Percentiles rank a stretch among this genome's conserved stretches.
Conservation (phyloP, 2,113 vertebrate species). For the Motacilla alba region DNA sequence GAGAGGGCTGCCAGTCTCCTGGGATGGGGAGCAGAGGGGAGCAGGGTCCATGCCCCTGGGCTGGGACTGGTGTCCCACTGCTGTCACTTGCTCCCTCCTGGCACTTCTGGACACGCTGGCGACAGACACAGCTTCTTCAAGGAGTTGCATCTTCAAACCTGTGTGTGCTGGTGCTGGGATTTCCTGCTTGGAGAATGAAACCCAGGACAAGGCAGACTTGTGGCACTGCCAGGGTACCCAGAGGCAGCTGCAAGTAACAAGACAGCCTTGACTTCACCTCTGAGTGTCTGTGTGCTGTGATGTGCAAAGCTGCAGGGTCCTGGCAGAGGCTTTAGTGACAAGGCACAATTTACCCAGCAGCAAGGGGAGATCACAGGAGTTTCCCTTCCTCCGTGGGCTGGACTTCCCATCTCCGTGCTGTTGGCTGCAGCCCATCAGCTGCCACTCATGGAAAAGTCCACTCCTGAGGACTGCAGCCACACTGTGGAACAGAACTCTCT, state of each 20-base stretch:
- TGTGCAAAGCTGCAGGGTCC: not conserved
- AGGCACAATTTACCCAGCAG: not conserved
- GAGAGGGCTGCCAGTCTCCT: not conserved
- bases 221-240: not conserved
- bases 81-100: not conserved
- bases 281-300: not conserved
- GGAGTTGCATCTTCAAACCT: not conserved
- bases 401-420: not conserved
- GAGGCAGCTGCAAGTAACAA: not conserved
- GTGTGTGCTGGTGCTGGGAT: not conserved
- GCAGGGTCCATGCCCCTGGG: accelerated
- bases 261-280: not conserved
- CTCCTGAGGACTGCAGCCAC: not conserved
- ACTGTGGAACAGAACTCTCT: not conserved
- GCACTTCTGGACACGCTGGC: not conserved
- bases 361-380: not conserved
- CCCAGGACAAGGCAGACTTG: not conserved
- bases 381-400: not conserved
- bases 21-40: accelerated
- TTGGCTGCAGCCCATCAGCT: not conserved
- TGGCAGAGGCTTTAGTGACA: not conserved
- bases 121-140: not conserved
- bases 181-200: not conserved
- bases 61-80: not conserved
- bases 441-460: not conserved